Evolutionary conservation across 2,113 vertebrate genomes (phyloP).

Genomic region (Psilopogon haemacephalus): DNA sequence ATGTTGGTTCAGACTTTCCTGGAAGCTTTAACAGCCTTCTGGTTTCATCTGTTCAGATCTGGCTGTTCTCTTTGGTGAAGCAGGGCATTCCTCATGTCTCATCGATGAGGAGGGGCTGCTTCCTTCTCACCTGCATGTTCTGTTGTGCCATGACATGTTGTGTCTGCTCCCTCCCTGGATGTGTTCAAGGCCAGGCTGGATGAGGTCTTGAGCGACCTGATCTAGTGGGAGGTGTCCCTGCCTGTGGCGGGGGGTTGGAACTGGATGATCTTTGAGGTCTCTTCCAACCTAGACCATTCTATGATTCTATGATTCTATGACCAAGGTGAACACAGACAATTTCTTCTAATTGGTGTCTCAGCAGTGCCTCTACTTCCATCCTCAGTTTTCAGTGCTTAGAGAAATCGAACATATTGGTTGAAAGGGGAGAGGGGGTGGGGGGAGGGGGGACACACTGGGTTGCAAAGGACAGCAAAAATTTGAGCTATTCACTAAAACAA

Average conservation of each 20-base stretch:
- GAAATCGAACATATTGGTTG: neutral
- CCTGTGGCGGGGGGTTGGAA: too few species aligned
- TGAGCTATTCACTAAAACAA: neutral
- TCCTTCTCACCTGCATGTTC: neutral
- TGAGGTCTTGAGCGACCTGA: too few species aligned
- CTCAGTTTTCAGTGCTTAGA: neutral
- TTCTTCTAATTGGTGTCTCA: neutral
- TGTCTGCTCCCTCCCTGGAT: too few species aligned
- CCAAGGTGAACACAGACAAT: neutral
- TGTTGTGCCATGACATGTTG: neutral
- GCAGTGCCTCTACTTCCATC: accelerated
- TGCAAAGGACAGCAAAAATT: neutral
- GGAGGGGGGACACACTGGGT: neutral
- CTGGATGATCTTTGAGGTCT: too few species aligned
- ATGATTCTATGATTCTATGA: too few species aligned
- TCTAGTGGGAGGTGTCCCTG: too few species aligned
- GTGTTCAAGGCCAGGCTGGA: too few species aligned
- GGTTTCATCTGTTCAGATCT: neutral
- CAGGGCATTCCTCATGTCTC: neutral
- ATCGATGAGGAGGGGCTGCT: neutral
- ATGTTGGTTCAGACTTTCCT: neutral
- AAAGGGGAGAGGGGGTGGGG: neutral
- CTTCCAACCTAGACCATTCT: too few species aligned
- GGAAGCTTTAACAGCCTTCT: neutral
- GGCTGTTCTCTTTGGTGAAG: neutral